Base-by-base conservation (phyloP, 2,888 invertebrate species). In the Drosophila anomalata region DNA sequence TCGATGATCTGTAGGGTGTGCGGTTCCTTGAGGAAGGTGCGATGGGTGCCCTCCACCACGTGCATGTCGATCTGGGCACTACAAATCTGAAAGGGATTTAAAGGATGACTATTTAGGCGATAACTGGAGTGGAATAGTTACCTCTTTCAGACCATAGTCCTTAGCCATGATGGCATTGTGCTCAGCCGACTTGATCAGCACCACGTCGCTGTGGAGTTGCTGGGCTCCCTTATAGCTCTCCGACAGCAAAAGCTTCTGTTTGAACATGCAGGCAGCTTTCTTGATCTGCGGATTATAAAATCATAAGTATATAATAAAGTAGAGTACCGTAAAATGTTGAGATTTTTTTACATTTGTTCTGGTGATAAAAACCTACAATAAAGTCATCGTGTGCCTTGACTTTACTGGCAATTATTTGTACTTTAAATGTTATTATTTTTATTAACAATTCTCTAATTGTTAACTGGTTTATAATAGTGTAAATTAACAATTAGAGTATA, bases 141-240 rank as follows among this genome's bases (percentile, higher is more conserved):
- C 97, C 92, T 95, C 94, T 84, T 95, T 94, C 78, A 99, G 94
- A 60, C 97, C 97, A 92, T 99, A 99, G 92, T 98, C 98, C 79
- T 95, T 94, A 72, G 95, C 95, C 78, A 97, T 93, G 81, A 95
- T 93, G 71, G 96, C 95, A 91, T 95, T 96, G 92, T 96, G 97
- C 90, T 97, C 96, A 80, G 95, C 94, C 63, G 98, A 98, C 90
- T 96, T 95, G 88, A 99, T 94, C 69, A 99, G 94, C 53, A 95
- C 94, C 36, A 98, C 94, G 74, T 95, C 93, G 79, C 96, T 96
- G 74, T 91, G 92, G 87, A 95, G 95, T 91, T 93, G 94, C 65
- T 90, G 92, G 39, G 89, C 92, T 59, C 94, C 96, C 90, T 94
- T 94, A 93, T 98, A 99, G 75, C 93, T 92, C 92, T 96, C 96